Evolutionary conservation across 2,113 vertebrate genomes (phyloP), one percentile per base, ranked within the genome.

Genomic region (Stigmatopora argus): DNA sequence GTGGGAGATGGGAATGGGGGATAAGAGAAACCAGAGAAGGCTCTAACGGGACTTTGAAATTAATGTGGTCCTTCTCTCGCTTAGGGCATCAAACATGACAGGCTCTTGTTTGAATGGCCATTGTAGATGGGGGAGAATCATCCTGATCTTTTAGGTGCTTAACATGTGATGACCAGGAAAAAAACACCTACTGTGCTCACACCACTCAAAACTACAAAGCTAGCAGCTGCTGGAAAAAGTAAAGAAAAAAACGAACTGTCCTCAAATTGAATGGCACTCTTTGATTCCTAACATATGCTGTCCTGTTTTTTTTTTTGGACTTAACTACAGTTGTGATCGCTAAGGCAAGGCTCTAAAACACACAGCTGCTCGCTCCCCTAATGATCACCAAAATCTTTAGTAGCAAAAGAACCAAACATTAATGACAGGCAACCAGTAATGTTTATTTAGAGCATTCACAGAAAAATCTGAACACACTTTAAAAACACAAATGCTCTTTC

Each of bases 131-230:
- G 66, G 56, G 65, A 65, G 80, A 75, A 77, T 66, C 72, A 70
- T 69, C 85, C 81, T 86, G 83, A 87, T 87, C 83, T 89, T 87
- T 78, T 77, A 83, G 86, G 85, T 88, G 82, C 87, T 89, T 90
- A 87, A 90, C 86, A 78, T 86, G 84, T 88, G 89, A 91, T 88
- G 84, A 87, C 82, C 80, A 77, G 78, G 72, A 46, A 67, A 52
- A 59, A 52, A 66, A 62, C 65, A 64, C 69, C 77, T 71, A 64
- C 76, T 72, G 69, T 48, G 62, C 62, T 59, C 38, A 64, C 46
- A 38, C 19, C 59, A 45, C 59, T 61, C 59, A 23, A 55, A 59
- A 72, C 59, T 64, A 62, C 73, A 72, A 80, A 83, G 73, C 80
- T 14, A 69, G 75, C 84, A 86, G 86, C 84, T 81, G 83, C 77